phyloP scores from a whole-genome alignment of 2,888 invertebrate genomes.

The Drosophila neutralis region DNA sequence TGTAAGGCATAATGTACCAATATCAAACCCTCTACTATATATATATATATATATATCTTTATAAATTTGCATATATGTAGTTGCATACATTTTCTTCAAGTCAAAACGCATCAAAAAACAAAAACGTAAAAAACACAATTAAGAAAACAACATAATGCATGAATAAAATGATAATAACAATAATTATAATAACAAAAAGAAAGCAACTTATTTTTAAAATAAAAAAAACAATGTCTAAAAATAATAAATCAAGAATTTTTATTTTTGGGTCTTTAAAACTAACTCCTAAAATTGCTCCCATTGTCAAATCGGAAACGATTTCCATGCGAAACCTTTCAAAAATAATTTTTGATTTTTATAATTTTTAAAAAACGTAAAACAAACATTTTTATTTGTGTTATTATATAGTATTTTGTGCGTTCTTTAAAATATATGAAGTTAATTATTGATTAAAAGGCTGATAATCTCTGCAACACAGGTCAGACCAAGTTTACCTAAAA shows the following conservation, averaged over 20 bases:
- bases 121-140: constrained; percentile 8
- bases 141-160: constrained; percentile 46
- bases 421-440: neutral
- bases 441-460: neutral
- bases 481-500: neutral
- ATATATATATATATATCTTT: constrained; percentile 30
- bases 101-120: constrained; percentile 50
- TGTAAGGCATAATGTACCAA: constrained; percentile 38
- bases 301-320: neutral
- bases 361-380: neutral
- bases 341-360: neutral
- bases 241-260: constrained; percentile 7
- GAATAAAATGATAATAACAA: constrained; percentile 47
- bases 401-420: neutral
- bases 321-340: neutral
- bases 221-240: constrained; percentile 49
- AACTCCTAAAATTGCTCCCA: neutral
- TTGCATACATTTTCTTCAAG: constrained; percentile 62
- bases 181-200: constrained; percentile 9
- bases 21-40: constrained; percentile 37
- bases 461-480: neutral
- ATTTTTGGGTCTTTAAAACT: neutral
- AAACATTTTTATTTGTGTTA: neutral
- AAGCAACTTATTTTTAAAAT: constrained; percentile 51
- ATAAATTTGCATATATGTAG: constrained; percentile 30